These are phyloP conservation scores for Semotilus atromaculatus DNA, from an alignment of 2,797 vertebrate species.

Conservation along the genomic window DNA sequence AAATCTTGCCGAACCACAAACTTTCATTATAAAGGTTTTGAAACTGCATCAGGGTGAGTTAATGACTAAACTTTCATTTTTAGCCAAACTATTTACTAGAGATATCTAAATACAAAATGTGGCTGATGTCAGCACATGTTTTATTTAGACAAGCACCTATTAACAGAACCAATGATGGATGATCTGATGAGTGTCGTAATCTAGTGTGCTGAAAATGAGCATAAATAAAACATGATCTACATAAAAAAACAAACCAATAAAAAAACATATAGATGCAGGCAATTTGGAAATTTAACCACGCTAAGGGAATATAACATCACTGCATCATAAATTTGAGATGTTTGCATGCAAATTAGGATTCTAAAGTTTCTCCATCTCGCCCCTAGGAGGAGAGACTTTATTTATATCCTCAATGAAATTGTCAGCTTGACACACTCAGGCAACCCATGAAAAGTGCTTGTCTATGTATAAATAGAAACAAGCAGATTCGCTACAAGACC, in stretches of 20 bases:
- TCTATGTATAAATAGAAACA: conserved; percentile 55
- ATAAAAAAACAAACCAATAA: background rate
- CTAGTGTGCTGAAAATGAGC: background rate
- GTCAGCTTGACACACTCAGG: conserved; percentile 52
- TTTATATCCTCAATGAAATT: conserved; percentile 54
- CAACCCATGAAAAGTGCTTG: conserved; percentile 36
- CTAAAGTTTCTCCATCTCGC: conserved; percentile 32
- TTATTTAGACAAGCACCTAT: background rate
- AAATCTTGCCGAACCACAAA: background rate
- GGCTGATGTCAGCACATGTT: background rate
- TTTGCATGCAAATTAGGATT: conserved; percentile 46
- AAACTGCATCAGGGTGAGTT: background rate
- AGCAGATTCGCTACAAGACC: conserved; percentile 38
- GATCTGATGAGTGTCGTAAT: background rate
- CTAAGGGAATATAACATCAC: conserved; percentile 39
- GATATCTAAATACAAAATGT: background rate
- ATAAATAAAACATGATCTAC: conserved; percentile 39
- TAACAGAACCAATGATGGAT: background rate
- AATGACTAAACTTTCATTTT: background rate
- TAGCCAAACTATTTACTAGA: background rate
- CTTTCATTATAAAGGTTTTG: background rate
- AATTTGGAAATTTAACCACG: conserved; percentile 1
- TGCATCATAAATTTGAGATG: conserved; percentile 36
- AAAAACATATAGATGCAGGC: background rate
- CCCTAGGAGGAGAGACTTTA: conserved; percentile 39